A percentile compares a stretch with the other conserved stretches of the same genome.
Evolutionary conservation across 2,113 vertebrate genomes (phyloP).

Genomic region (Psilopsiagon aurifrons): DNA sequence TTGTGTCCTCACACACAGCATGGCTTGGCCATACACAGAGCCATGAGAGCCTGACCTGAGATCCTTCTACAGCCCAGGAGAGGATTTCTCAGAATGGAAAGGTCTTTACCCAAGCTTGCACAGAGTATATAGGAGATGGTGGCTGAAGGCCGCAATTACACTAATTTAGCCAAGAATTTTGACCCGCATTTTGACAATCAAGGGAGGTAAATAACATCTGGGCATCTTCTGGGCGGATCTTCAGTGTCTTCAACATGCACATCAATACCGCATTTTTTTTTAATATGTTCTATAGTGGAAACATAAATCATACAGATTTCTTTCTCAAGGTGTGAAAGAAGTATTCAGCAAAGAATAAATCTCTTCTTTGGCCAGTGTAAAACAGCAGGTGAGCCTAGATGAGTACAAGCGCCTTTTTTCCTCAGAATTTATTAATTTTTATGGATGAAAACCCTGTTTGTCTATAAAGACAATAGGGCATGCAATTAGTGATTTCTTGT

Average conservation of each 20-base stretch:
- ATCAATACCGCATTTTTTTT: not conserved
- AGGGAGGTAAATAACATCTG: not conserved
- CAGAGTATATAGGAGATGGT: not conserved
- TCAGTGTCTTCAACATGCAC: not conserved
- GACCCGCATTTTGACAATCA: not conserved
- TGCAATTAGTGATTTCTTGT: not conserved
- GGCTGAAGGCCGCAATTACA: not conserved
- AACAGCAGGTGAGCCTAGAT: not conserved
- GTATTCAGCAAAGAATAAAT: not conserved
- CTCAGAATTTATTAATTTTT: not conserved
- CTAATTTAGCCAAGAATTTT: not conserved
- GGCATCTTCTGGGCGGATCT: not conserved
- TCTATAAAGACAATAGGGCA: not conserved
- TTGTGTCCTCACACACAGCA: fast-evolving
- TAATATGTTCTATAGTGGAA: not conserved
- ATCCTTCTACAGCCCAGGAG: not conserved
- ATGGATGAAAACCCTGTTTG: not conserved
- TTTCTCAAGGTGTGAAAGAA: not conserved
- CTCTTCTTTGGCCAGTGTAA: not conserved
- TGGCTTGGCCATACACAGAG: fast-evolving
- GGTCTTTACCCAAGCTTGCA: not conserved
- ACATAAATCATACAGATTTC: not conserved
- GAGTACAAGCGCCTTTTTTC: not conserved
- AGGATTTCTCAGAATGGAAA: not conserved
- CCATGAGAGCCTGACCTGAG: not conserved